These are phyloP conservation scores for Micoletzkya japonica DNA, from an alignment of 2,888 invertebrate species.

Conservation along the genomic window DNA sequence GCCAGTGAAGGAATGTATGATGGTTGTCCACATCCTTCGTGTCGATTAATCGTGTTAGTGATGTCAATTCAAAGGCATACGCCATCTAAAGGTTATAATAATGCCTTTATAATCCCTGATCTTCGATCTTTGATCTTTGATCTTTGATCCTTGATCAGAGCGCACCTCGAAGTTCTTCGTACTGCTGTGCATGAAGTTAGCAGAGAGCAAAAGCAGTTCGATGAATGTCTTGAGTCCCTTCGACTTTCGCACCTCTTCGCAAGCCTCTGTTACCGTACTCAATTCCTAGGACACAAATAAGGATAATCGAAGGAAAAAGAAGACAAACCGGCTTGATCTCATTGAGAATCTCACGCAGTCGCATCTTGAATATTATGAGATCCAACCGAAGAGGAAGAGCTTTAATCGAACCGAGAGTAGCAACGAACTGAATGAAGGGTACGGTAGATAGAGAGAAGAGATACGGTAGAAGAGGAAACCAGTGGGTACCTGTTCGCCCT, in stretches of 20 bases:
- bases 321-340: conserved; percentile 85
- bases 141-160: too few species aligned
- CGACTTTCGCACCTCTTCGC: conserved; percentile 65
- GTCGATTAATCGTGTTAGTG: conserved; percentile 44
- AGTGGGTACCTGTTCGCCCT: conserved; percentile 80
- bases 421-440: conserved; percentile 73
- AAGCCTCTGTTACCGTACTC: conserved; percentile 90
- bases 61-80: conserved; percentile 86
- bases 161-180: conserved; percentile 71
- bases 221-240: conserved; percentile 84
- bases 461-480: too few species aligned
- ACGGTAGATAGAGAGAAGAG: not conserved
- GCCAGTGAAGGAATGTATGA: conserved; percentile 80
- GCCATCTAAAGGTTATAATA: conserved; percentile 70
- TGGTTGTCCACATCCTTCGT: conserved; percentile 88
- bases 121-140: too few species aligned
- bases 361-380: conserved; percentile 85
- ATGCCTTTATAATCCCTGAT: not conserved
- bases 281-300: conserved; percentile 74
- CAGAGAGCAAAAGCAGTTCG: conserved; percentile 84
- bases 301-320: not conserved
- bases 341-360: conserved; percentile 81
- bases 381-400: conserved; percentile 74
- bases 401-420: conserved; percentile 71
- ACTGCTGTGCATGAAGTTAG: conserved; percentile 94